Conservation (phyloP, 2,888 invertebrate species). For the Platycheirus albimanus region DNA sequence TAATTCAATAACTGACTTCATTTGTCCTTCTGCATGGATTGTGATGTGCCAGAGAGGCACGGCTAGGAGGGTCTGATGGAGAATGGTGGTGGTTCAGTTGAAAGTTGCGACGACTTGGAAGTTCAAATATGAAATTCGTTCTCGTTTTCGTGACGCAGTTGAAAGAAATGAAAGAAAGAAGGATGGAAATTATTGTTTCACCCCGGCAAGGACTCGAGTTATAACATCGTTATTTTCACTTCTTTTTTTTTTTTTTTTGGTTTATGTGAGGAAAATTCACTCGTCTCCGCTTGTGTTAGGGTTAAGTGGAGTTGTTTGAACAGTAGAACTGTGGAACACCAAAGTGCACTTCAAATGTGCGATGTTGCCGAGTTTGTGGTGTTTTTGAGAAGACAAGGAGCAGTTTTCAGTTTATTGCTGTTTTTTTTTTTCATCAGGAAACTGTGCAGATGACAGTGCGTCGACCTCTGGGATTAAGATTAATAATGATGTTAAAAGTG, state of each 20-base stretch:
- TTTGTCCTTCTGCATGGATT: conserved; percentile 61
- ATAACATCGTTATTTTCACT: too few relatives aligned
- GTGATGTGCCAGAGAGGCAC: too few relatives aligned
- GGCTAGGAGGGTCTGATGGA: conserved; percentile 9
- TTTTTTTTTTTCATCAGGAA: too few relatives aligned
- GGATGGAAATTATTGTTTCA: conserved; percentile 51
- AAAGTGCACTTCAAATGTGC: conserved; percentile 71
- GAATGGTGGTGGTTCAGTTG: not conserved
- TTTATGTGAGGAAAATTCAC: conserved; percentile 11
- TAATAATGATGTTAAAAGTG: too few relatives aligned
- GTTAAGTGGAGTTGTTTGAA: conserved; percentile 11
- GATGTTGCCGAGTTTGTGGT: conserved; percentile 68
- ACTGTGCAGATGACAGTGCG: conserved; percentile 45
- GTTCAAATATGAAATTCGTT: conserved; percentile 43
- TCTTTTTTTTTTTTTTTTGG: not conserved
- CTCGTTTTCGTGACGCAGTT: conserved; percentile 66
- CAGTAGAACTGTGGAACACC: conserved; percentile 35
- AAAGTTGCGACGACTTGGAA: not conserved
- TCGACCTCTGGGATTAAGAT: conserved; percentile 44
- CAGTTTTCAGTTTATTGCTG: too few relatives aligned
- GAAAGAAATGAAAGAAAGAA: conserved; percentile 33
- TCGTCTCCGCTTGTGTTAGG: conserved; percentile 13
- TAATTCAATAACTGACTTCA: conserved; percentile 71
- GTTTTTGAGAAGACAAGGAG: conserved; percentile 44
- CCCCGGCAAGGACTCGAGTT: conserved; percentile 31